Percentiles rank a stretch among this genome's conserved stretches.
Conservation (phyloP, 2,113 vertebrate genomes). For the Barnardius zonarius region DNA sequence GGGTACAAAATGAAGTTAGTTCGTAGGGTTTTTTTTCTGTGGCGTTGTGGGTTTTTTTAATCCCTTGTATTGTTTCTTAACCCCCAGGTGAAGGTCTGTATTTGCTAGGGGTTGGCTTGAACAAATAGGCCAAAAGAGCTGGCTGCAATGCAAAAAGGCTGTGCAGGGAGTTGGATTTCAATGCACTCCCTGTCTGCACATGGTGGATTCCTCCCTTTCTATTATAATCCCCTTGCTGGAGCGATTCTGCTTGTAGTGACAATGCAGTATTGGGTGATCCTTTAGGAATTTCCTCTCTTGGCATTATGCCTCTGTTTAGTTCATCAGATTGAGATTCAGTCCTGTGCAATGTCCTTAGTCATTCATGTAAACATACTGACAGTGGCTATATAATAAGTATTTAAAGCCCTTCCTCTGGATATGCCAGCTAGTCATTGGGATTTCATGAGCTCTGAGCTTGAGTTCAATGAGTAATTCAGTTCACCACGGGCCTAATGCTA, state of each 20-base stretch:
- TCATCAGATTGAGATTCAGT: neutral
- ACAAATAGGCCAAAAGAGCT: neutral
- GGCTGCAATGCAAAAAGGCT: neutral
- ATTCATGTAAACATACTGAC: neutral
- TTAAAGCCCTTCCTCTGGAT: neutral
- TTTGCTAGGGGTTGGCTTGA: neutral
- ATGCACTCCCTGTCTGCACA: neutral
- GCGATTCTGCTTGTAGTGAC: neutral
- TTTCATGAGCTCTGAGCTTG: neutral
- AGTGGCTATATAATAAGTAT: neutral
- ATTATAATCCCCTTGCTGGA: neutral
- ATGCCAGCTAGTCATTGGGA: accelerated
- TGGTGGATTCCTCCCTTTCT: neutral
- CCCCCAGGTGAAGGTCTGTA: neutral
- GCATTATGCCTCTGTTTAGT: neutral
- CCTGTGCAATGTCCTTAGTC: neutral
- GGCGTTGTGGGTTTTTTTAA: accelerated
- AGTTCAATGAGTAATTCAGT: neutral
- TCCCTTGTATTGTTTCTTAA: neutral
- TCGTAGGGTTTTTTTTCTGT: neutral
- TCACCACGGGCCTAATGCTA: neutral
- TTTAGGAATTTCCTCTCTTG: conserved; percentile 31
- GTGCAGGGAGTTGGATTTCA: neutral
- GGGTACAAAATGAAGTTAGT: neutral
- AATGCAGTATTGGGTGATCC: neutral